phyloP scores from a whole-genome alignment of 2,113 vertebrate species.

The Pelobates fuscus region DNA sequence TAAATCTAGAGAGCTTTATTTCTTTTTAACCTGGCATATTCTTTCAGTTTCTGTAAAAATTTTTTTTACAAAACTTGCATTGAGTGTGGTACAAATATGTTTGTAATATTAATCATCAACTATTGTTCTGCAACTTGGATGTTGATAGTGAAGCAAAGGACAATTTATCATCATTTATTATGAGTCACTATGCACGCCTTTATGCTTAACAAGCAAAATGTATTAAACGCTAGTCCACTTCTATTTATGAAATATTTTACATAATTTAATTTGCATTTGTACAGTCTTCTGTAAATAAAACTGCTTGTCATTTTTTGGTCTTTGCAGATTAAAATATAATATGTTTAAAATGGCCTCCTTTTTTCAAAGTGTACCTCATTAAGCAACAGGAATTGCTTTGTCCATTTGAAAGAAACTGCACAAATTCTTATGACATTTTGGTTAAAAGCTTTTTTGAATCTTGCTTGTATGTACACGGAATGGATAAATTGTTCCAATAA shows the following conservation, averaged over 20 bases:
- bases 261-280: slow-evolving; percentile 99
- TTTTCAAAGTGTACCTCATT: slow-evolving; percentile 66
- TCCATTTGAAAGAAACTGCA: slow-evolving; percentile 48
- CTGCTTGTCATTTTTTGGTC: slow-evolving; percentile 99
- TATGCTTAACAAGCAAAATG: slow-evolving; percentile 99
- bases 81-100: slow-evolving; percentile 85
- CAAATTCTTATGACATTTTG: slow-evolving; percentile 44
- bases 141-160: slow-evolving; percentile 97
- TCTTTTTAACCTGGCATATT: slow-evolving; percentile 73
- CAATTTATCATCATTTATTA: slow-evolving; percentile 98
- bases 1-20: slow-evolving; percentile 14
- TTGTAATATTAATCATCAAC: slow-evolving; percentile 97
- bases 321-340: slow-evolving; percentile 99
- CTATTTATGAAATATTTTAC: slow-evolving; percentile 99
- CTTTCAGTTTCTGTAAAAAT: slow-evolving; percentile 70
- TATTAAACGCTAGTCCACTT: slow-evolving; percentile 98
- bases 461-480: slow-evolving; percentile 37
- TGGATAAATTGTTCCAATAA: slow-evolving; percentile 20
- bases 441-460: slow-evolving; percentile 35
- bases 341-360: slow-evolving; percentile 80
- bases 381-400: slow-evolving; percentile 50
- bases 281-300: slow-evolving; percentile 99
- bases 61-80: slow-evolving; percentile 84
- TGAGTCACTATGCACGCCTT: slow-evolving; percentile 99
- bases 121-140: slow-evolving; percentile 99